Base-by-base conservation (phyloP, 2,113 vertebrate genomes). In the Gobius niger region DNA sequence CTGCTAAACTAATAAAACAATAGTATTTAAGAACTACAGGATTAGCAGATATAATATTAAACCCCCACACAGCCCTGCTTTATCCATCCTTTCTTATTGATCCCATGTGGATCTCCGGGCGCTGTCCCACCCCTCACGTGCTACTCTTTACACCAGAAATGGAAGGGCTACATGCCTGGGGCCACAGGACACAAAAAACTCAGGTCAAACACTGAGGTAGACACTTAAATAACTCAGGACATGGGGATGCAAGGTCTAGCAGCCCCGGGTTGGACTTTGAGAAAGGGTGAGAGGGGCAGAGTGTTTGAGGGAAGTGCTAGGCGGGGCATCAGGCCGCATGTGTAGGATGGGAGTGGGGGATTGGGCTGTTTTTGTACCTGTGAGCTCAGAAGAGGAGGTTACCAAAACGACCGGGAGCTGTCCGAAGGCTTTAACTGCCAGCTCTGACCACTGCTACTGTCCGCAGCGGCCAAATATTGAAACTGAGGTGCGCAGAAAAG, bases 361-460 rank as follows among this genome's bases (percentile, higher is more conserved):
- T 77, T 75, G 79, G 93, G 90, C 89, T 71, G 92, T 75, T 93
- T 90, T 86, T 93, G 94, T 97, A 96, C 94, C 95, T 96, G 93
- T 94, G 93, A 89, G 90, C 89, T 90, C 85, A 87, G 90, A 84
- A 87, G 92, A 89, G 72, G 93, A 75, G 76, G 94, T 94, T 97
- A 97, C 94, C 96, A 95, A 93, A 94, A 95, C 72, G 93, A 96
- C 91, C 95, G 93, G 87, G 94, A 93, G 92, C 93, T 96, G 93
- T 94, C 94, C 94, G 92, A 93, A 91, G 95, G 95, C 94, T 96
- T 98, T 96, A 97, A 93, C 91, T 95, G 95, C 95, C 96, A 97
- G 92, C 94, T 94, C 86, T 92, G 89, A 91, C 93, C 95, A 92
- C 95, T 93, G 92, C 93, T 95, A 98, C 92, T 95, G 93, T 96